A percentile compares a stretch with the other conserved stretches of the same genome.
Conservation (phyloP, 64 coral and sea anemone genomes). For the Stylophora pistillata region DNA sequence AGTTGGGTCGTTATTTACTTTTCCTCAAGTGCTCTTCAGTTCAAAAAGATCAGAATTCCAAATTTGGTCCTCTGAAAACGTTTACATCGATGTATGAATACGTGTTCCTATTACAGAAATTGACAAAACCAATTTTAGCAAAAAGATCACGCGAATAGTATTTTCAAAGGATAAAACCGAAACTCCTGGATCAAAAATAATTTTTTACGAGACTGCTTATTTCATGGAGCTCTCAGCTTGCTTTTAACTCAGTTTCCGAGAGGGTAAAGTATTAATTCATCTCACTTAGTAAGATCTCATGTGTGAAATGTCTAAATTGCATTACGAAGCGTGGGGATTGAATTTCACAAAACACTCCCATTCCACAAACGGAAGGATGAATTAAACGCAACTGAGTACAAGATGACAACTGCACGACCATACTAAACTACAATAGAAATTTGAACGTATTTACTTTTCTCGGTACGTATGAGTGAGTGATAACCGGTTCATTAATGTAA, state of each 20-base stretch:
- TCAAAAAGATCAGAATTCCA: conserved; percentile 4
- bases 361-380: not conserved
- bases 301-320: not conserved
- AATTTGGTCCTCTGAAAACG: not conserved
- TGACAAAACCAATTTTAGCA: not conserved
- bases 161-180: not conserved
- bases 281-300: not conserved
- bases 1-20: not conserved
- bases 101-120: not conserved
- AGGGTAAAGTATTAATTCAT: not conserved
- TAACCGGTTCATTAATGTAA: not conserved
- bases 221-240: not conserved
- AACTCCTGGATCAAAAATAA: not conserved
- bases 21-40: not conserved
- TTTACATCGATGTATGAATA: not conserved
- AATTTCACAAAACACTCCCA: not conserved
- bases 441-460: not conserved
- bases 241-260: conserved; percentile 9
- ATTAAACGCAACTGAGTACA: not conserved
- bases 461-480: not conserved
- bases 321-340: not conserved
- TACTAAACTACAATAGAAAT: not conserved
- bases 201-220: not conserved
- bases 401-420: not conserved
- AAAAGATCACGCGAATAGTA: not conserved